Base-by-base conservation (phyloP, 2,113 vertebrate genomes). In the Macquaria australasica region DNA sequence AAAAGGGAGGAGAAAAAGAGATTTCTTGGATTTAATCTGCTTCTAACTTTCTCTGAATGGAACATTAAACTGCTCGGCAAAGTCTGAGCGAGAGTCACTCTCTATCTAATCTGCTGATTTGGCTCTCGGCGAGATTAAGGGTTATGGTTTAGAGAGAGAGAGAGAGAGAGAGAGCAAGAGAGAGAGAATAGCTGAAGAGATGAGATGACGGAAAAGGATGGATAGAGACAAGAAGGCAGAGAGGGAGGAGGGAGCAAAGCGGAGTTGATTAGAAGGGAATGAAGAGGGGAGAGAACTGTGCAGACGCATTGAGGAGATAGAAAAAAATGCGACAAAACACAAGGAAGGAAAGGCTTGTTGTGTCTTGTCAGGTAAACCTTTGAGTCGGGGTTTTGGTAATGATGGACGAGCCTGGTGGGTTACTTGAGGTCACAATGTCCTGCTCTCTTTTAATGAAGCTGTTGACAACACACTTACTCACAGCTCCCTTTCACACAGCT, bases 61-160 rank as follows among this genome's bases (percentile, higher is more conserved):
- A 89, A 64, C 80, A 84, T 91, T 89, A 92, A 86, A 93, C 80
- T 85, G 91, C 86, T 82, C 23, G 64, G 81, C 81, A 90, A 86
- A 82, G 86, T 88, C 83, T 72, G 86, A 86, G 80, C 31, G 53
- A 60, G 83, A 91, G 79, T 90, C 89, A 85, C 70, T 77, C 86
- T 79, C 69, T 53, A 70, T 93, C 90, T 94, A 92, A 95, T 94
- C 94, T 91, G 89, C 84, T 87, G 92, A 93, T 94, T 95, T 92
- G 88, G 89, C 93, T 92, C 89, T 83, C 16, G 84, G 83, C 83
- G 60, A 90, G 94, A 94, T 95, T 94, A 94, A 88, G 86, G 90
- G 89, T 90, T 87, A 66, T 69, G 82, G 78, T 90, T 91, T 82
- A 83, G 84, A 89, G 74, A 73, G 80, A 87, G 73, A 23, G 69